Evolutionary conservation across 2,113 vertebrate genomes (phyloP), one percentile per base, ranked within the genome.

Genomic region (Lepisosteus oculatus): DNA sequence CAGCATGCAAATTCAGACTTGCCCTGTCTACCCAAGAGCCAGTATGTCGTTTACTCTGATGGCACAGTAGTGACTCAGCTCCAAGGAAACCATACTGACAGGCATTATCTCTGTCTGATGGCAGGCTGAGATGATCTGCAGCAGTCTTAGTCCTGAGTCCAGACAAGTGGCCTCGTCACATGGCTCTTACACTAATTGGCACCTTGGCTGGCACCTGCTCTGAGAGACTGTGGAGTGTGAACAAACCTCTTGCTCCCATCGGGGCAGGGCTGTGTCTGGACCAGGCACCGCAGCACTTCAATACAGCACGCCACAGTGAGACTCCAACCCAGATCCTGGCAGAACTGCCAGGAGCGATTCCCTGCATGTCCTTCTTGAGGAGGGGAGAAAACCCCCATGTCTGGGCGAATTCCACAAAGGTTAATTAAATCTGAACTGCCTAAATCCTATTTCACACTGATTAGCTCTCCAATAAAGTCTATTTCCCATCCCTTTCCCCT

Each of bases 381-480:
- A 47, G 13, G 13, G 9, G 47, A 51, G 47, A 51, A 51, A 51
- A 51, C 59, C 80, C 65, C 78, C 86, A 85, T 87, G 85, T 80
- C 85, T 81, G 74, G 78, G 81, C 79, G 63, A 64, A 73, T 67
- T 83, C 86, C 83, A 84, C 81, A 89, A 89, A 91, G 90, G 88
- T 92, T 90, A 91, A 91, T 91, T 89, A 91, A 90, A 90, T 88
- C 88, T 85, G 85, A 85, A 78, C 57, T 78, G 81, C 82, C 80
- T 79, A 81, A 80, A 82, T 80, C 76, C 76, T 76, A 81, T 85
- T 79, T 76, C 78, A 82, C 81, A 78, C 81, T 61, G 77, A 68
- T 82, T 69, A 80, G 83, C 83, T 88, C 85, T 87, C 51, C 54
- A 66, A 5, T 51, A 9, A 51, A 51, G 47, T 51, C 47, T 3